These are phyloP conservation scores for Sebastes trivittatus DNA, from an alignment of 2,797 vertebrate genomes.

Conservation along the genomic window DNA sequence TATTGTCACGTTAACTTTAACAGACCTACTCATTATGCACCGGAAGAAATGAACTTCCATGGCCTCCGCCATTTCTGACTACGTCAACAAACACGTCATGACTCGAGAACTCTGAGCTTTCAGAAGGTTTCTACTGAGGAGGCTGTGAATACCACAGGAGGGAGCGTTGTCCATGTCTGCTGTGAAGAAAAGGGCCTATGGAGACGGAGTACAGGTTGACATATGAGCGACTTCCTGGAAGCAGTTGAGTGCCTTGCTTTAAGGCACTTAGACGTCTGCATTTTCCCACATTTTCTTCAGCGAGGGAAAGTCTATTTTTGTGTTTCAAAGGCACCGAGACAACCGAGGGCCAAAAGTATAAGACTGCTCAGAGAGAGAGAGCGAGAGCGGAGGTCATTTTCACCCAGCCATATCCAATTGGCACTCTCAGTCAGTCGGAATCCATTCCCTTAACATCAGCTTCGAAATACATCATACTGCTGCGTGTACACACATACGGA, in stretches of 20 bases:
- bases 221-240: not conserved
- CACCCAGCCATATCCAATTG: slow-evolving; percentile 54
- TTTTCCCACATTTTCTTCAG: not conserved
- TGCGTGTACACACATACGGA: slow-evolving; percentile 24
- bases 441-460: slow-evolving; percentile 58
- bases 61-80: too few relatives aligned
- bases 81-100: too few relatives aligned
- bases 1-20: too few relatives aligned
- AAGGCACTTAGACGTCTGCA: not conserved
- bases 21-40: too few relatives aligned
- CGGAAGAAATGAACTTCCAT: too few relatives aligned
- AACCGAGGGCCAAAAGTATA: slow-evolving; percentile 2
- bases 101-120: too few relatives aligned
- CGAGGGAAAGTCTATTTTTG: not conserved
- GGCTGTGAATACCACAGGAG: too few relatives aligned
- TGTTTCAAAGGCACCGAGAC: not conserved
- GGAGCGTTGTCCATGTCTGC: not conserved
- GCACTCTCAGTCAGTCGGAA: slow-evolving; percentile 47
- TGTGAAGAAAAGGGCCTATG: not conserved
- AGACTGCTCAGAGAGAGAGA: slow-evolving; percentile 12
- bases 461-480: slow-evolving; percentile 51
- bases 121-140: too few relatives aligned
- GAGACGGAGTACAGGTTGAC: not conserved
- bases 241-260: not conserved
- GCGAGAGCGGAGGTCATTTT: slow-evolving; percentile 48